phyloP scores from a whole-genome alignment of 2,113 vertebrate species.

The Neogale vison region DNA sequence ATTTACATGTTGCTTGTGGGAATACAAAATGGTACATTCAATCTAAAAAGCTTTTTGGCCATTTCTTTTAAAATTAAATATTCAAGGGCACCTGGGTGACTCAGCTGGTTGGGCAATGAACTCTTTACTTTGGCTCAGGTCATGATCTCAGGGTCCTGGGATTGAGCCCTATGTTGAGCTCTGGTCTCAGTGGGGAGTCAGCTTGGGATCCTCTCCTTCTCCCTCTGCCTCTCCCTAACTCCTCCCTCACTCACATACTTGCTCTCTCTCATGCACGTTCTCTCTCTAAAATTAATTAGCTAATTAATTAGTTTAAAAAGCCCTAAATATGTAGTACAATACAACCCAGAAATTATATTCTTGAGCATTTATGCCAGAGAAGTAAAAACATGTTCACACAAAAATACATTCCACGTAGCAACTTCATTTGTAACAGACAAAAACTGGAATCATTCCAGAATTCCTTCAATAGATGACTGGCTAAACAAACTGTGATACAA shows the following conservation, averaged over 20 bases:
- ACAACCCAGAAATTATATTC: neutral
- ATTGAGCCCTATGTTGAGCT: no score
- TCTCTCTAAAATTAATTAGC: no score
- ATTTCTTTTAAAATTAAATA: neutral
- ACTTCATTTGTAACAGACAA: neutral
- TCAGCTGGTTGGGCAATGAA: no score
- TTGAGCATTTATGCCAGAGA: neutral
- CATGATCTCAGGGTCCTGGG: no score
- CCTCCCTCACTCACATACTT: no score
- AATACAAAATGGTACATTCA: neutral
- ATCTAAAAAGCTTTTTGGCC: neutral
- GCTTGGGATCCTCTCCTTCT: no score
- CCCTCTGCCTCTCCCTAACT: no score
- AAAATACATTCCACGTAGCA: neutral
- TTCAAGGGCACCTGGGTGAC: no score
- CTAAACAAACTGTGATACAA: neutral
- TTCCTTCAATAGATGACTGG: neutral
- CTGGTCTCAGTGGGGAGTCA: no score
- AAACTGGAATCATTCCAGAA: neutral
- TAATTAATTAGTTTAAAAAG: no score
- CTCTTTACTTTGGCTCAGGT: no score
- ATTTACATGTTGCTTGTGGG: neutral
- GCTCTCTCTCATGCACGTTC: no score
- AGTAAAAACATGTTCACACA: neutral
- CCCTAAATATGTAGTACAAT: neutral